Evolutionary conservation across 2,888 invertebrate genomes (phyloP).

Genomic region (Nephrocerus scutellatus): DNA sequence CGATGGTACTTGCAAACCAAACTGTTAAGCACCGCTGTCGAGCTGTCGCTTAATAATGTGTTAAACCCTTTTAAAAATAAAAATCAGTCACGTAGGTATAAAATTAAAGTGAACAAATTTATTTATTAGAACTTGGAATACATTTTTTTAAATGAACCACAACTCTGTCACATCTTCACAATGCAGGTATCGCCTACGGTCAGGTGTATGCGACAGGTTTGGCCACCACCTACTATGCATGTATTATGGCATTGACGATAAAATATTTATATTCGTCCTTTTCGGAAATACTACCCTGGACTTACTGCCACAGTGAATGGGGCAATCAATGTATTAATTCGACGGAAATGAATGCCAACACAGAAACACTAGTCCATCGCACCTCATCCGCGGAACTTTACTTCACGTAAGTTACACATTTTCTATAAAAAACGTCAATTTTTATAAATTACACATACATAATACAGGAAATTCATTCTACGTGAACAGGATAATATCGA

Average conservation of each 20-base stretch:
- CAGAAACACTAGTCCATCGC: constrained; percentile 20
- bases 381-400: constrained; percentile 45
- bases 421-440: neutral
- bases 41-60: no score
- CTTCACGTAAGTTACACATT: constrained; percentile 39
- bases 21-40: no score
- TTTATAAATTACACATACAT: neutral
- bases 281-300: constrained; percentile 56
- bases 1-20: no score
- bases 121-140: no score
- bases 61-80: no score
- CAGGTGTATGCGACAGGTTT: constrained; percentile 52
- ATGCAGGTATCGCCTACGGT: constrained; percentile 53
- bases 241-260: constrained; percentile 58
- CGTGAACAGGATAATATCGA: constrained; percentile 49
- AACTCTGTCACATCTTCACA: no score
- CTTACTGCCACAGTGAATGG: constrained; percentile 54
- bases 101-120: no score
- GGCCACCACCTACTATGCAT: constrained; percentile 62
- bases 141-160: no score
- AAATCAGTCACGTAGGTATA: no score
- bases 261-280: constrained; percentile 60
- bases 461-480: constrained; percentile 50
- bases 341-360: constrained; percentile 19
- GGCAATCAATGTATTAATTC: constrained; percentile 41